Base-by-base conservation (phyloP, 1,140 invertebrate genomes). In the Colletes latitarsis region DNA sequence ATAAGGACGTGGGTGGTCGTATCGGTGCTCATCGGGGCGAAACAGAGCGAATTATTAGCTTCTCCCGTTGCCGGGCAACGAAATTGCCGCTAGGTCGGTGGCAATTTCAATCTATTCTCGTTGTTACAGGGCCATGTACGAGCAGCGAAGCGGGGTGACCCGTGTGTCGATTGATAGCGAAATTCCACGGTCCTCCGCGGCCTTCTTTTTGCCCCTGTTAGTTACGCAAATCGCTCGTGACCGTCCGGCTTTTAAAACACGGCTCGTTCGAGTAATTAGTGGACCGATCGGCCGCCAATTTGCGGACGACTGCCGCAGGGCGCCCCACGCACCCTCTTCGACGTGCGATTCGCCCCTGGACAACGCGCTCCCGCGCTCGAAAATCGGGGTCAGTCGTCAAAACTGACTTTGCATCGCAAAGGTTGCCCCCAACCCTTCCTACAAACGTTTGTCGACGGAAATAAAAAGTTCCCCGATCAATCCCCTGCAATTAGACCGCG, bases 271-370 rank as follows among this genome's bases (percentile, higher is more conserved):
- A 85, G 86, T 89, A 89, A 89, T 89, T 89, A 89, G 88, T 85
- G 86, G 82, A 85, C 77, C 84, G 88, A 89, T 89, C 82, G 86
- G 86, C 81, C 87, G 75, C 86, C 88, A 88, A 89, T 90, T 90
- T 90, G 88, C 71, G 89, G 88, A 86, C 82, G 63, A 63, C 46
- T 81, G 80, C 84, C 84, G 77, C 71, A 82, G 78, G 63, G 75
- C 77, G 60, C 57, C 55, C 76, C 6, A 81, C 73, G 49, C 71
- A 69, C 67, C 52, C 74, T 57, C 55, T 19, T 55, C 21, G 68
- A 39, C 58, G 21, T 70, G 55, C 70, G 15, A 21, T 19, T 41
- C 30, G 30, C 30, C 30, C 30, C 30, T 30, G 30, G 30, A 30
- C 30, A 30, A 30, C 30, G 30, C 30, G 30, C 30, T 30, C 30